phyloP scores from a whole-genome alignment of 2,888 invertebrate species.

The Axea sp. region DNA sequence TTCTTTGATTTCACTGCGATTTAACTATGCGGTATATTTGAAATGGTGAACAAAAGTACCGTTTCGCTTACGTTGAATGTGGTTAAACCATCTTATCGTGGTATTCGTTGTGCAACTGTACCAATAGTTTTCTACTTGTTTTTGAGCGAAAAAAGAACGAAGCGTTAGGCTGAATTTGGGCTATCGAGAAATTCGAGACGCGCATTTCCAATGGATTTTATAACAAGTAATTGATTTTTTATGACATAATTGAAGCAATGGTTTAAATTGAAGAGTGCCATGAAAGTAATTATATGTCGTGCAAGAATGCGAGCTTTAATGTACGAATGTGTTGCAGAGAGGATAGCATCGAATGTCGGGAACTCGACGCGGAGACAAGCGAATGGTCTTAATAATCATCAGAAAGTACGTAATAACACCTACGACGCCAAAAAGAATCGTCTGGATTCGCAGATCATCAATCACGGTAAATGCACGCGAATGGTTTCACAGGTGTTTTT shows the following conservation, averaged over 20 bases:
- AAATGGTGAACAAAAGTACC: too few species aligned
- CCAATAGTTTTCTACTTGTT: too few species aligned
- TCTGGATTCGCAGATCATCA: constrained; percentile 70
- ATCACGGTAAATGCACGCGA: constrained; percentile 71
- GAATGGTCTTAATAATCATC: constrained; percentile 70
- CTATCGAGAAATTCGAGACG: too few species aligned
- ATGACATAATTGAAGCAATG: constrained; percentile 17
- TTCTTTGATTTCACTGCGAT: too few species aligned
- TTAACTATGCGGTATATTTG: too few species aligned
- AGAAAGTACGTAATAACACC: constrained; percentile 71
- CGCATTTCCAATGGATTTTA: too few species aligned
- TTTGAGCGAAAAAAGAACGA: too few species aligned
- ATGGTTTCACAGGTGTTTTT: constrained; percentile 14
- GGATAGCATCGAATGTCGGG: constrained; percentile 71
- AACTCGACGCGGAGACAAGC: constrained; percentile 73
- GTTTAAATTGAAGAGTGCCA: constrained; percentile 27
- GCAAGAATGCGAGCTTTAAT: constrained; percentile 25
- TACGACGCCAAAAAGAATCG: constrained; percentile 74
- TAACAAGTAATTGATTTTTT: constrained; percentile 8
- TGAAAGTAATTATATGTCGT: constrained; percentile 34
- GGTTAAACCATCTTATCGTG: too few species aligned
- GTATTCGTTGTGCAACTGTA: too few species aligned
- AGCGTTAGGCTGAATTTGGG: too few species aligned
- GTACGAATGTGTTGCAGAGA: constrained; percentile 68
- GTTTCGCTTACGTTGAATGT: too few species aligned